Evolutionary conservation across 2,888 invertebrate genomes (phyloP).

Genomic region (Empis stercorea): DNA sequence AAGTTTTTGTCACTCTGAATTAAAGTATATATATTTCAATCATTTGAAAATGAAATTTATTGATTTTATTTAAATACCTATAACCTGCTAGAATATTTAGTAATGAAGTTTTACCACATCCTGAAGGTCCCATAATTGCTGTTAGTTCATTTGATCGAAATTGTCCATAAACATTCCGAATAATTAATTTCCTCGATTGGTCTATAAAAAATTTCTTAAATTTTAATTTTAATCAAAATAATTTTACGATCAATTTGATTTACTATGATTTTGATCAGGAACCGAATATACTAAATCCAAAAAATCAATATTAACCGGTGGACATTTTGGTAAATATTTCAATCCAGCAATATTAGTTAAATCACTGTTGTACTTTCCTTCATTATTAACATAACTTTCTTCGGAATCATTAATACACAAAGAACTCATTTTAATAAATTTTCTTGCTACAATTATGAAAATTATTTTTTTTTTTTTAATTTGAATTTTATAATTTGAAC

Average conservation of each 20-base stretch:
- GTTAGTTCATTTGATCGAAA: constrained; percentile 77
- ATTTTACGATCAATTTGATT: neutral
- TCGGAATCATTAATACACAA: no score
- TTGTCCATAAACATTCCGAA: constrained; percentile 68
- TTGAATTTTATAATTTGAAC: no score
- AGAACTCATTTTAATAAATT: no score
- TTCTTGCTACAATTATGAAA: no score
- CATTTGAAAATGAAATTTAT: neutral
- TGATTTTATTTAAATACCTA: constrained; percentile 45
- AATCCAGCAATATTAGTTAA: constrained; percentile 25
- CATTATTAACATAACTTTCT: no score
- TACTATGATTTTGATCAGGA: constrained; percentile 36
- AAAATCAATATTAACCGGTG: constrained; percentile 72
- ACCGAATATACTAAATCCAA: constrained; percentile 71
- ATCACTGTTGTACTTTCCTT: no score
- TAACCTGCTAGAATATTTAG: constrained; percentile 84
- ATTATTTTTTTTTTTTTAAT: no score
- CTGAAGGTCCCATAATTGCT: constrained; percentile 87
- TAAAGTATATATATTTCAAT: neutral
- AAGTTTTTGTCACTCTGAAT: constrained; percentile 50
- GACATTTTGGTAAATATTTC: constrained; percentile 49
- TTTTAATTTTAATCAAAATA: neutral
- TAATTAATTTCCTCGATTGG: constrained; percentile 62
- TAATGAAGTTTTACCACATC: constrained; percentile 82
- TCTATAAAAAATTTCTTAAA: constrained; percentile 3